Conservation (phyloP, 2,888 invertebrate genomes). For the Sarcophaga rosellei region DNA sequence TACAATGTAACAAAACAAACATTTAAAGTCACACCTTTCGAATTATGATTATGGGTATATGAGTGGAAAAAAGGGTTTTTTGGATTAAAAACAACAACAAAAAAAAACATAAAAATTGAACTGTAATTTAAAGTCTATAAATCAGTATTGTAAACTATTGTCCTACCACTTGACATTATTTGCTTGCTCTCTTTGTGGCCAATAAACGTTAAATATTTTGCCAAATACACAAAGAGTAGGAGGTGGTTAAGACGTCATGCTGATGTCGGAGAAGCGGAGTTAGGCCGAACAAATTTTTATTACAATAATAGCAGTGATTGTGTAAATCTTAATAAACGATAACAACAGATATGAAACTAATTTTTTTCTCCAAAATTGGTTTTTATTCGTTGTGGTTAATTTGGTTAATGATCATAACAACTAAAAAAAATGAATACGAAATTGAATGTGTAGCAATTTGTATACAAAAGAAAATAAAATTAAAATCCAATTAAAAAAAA, state of each 20-base stretch:
- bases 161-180: neutral
- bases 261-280: constrained; percentile 14
- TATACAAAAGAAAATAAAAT: neutral
- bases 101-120: neutral
- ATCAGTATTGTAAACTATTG: neutral
- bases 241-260: constrained; percentile 54
- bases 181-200: neutral
- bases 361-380: neutral
- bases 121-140: neutral
- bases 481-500: neutral
- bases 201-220: constrained; percentile 1
- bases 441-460: constrained; percentile 28
- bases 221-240: constrained; percentile 32
- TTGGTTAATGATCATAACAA: constrained; percentile 5
- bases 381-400: constrained; percentile 6
- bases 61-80: no score
- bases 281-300: constrained; percentile 16
- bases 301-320: constrained; percentile 20
- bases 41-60: neutral
- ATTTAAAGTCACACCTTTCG: constrained; percentile 43
- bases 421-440: neutral
- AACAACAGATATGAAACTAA: neutral
- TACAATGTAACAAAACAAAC: neutral
- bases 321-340: constrained; percentile 19
- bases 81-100: neutral